phyloP scores from a whole-genome alignment of 1,140 invertebrate genomes.

The Aradophagus sp. region DNA sequence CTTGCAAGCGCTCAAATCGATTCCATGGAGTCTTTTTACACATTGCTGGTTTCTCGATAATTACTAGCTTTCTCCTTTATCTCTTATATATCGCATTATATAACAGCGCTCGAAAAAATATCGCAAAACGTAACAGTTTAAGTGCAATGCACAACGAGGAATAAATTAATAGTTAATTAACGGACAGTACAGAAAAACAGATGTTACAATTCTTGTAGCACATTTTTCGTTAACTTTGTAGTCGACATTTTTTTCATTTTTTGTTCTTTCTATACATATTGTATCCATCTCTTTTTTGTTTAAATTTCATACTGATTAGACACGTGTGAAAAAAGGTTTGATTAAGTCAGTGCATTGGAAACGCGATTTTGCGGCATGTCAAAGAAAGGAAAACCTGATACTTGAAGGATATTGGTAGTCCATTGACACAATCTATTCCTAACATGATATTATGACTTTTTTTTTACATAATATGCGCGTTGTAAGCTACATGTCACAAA shows the following conservation, averaged over 20 bases:
- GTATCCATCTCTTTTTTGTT: conserved; percentile 13
- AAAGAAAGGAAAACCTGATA: conserved; percentile 42
- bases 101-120: conserved; percentile 38
- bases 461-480: conserved; percentile 20
- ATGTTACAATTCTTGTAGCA: neutral
- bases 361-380: conserved; percentile 26
- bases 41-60: conserved; percentile 53
- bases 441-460: neutral
- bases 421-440: conserved; percentile 34
- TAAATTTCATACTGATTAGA: conserved; percentile 3
- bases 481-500: conserved; percentile 26
- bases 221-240: neutral
- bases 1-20: conserved; percentile 20
- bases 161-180: conserved; percentile 48
- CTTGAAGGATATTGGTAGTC: conserved; percentile 46
- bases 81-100: conserved; percentile 45
- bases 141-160: conserved; percentile 46
- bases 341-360: conserved; percentile 43
- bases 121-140: conserved; percentile 45
- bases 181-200: conserved; percentile 23
- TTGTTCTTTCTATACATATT: conserved; percentile 6
- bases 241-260: neutral
- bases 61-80: conserved; percentile 49
- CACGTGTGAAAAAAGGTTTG: conserved; percentile 39
- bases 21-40: conserved; percentile 44